Evolutionary conservation across 2,113 vertebrate species (phyloP).

Genomic region (Peucedramus taeniatus): DNA sequence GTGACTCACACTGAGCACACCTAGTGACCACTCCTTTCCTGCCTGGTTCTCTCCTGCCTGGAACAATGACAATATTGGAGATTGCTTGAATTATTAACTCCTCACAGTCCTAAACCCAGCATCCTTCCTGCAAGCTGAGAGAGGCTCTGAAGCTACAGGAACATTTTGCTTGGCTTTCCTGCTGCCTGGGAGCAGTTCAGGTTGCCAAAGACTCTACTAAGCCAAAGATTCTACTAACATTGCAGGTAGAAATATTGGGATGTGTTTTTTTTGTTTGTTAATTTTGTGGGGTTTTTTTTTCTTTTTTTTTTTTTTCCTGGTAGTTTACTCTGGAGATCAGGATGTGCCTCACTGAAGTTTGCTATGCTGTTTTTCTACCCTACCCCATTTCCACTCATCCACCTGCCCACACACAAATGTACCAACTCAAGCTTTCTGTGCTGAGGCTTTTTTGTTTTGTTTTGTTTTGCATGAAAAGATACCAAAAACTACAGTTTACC

Average conservation of each 20-base stretch:
- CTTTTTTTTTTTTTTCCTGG: rapidly evolving
- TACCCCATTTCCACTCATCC: not conserved
- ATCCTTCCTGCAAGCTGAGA: not conserved
- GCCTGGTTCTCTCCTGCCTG: not conserved
- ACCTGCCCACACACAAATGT: not conserved
- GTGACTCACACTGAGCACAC: not conserved
- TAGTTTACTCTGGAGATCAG: not conserved
- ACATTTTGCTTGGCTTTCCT: not conserved
- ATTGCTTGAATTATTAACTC: not conserved
- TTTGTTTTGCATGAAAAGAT: not conserved
- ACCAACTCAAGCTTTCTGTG: not conserved
- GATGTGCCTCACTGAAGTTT: not conserved
- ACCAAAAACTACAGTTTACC: not conserved
- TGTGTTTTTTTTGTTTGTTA: not conserved
- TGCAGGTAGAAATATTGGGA: not conserved
- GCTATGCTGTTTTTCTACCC: not conserved
- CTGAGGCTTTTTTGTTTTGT: not conserved
- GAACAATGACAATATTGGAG: not conserved
- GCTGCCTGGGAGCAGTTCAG: not conserved
- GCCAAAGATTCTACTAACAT: too few species aligned
- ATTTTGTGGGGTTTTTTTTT: not conserved
- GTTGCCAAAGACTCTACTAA: not conserved
- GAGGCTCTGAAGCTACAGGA: not conserved
- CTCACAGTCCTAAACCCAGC: not conserved
- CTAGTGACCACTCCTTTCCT: not conserved